Base-by-base conservation (phyloP, 2,888 invertebrate genomes). In the Allacma fusca region DNA sequence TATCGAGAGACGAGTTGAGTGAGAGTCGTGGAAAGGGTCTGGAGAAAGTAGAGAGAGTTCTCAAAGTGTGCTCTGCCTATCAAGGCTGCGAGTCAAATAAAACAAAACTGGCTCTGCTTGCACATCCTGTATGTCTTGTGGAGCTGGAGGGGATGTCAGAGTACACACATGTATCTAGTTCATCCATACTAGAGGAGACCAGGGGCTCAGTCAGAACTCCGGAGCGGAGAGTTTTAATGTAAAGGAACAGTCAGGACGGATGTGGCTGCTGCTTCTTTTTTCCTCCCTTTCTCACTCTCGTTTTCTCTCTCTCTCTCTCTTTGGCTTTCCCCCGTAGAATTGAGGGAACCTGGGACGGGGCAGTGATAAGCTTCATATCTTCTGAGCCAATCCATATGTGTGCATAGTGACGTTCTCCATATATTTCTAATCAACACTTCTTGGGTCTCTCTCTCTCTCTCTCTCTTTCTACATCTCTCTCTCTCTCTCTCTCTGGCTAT, bases 251-350 rank as follows among this genome's bases (percentile, higher is more conserved):
- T 16, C 50, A 5, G 9, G 50, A 50, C 50, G 50, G n/a, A n/a
- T 50, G 50, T 29, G 26, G 1, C 26, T 29, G 5, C 19, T 29
- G 1, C 2, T 12, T 28, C 29, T 29, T 19, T 67, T 9, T n/a
- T 29, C 12, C 29, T 67, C 29, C 19, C 67, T 13, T n/a, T 67
- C 29, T 29, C 67, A 28, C 29, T 67, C 29, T 67, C 67, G 26
- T 29, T 67, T n/a, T 67, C 29, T 29, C 67, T 1, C n/a, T 67
- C n/a, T 29, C 67, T 67, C 67, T 67, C 29, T 67, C 67, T 67
- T 29, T 29, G 4, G 12, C 67, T 26, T 67, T 67, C 28, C 29
- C 67, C 28, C 67, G 9, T 16, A 50, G n/a, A 50, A 19, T 50
- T 50, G 2, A 50, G 16, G 50, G 16, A 13, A 50, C 1, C 28